Conservation (phyloP, 1,140 invertebrate species). For the Drosophila mayri region DNA sequence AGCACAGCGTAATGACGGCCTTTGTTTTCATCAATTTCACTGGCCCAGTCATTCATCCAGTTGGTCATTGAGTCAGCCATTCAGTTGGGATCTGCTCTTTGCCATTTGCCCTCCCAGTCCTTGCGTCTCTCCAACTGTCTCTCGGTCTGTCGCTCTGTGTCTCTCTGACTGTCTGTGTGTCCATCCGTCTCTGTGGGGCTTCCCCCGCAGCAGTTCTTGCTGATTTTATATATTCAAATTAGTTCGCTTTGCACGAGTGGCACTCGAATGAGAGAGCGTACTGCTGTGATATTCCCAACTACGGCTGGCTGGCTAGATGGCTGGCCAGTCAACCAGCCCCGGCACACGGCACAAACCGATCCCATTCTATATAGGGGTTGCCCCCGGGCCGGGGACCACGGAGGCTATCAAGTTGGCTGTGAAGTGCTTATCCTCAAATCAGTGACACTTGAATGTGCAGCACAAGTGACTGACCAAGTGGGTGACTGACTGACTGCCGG, state of each 20-base stretch:
- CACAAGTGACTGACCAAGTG: constrained; percentile 81
- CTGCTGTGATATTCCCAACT: constrained; percentile 72
- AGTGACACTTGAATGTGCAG: constrained; percentile 83
- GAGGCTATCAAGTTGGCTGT: constrained; percentile 79
- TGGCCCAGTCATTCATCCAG: constrained; percentile 50
- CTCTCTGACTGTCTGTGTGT: neutral
- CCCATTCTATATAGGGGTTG: constrained; percentile 23
- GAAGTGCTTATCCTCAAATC: constrained; percentile 83
- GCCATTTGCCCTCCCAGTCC: constrained; percentile 33
- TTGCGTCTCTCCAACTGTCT: constrained; percentile 1
- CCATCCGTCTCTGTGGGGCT: constrained; percentile 41
- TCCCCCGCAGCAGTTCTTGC: constrained; percentile 47
- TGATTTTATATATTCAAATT: constrained; percentile 83
- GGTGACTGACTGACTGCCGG: constrained; percentile 51
- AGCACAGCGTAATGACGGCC: constrained; percentile 55
- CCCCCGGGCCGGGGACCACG: neutral
- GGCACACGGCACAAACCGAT: constrained; percentile 28
- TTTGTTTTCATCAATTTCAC: constrained; percentile 64
- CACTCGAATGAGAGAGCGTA: constrained; percentile 69
- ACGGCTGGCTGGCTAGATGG: constrained; percentile 56
- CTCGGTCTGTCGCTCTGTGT: neutral
- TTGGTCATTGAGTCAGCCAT: constrained; percentile 41
- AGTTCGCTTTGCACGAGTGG: constrained; percentile 82
- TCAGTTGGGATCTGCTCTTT: constrained; percentile 57
- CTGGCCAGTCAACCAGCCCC: constrained; percentile 40